These are phyloP conservation scores for Malacosoma neustria DNA, from an alignment of 2,888 invertebrate genomes.

Conservation along the genomic window DNA sequence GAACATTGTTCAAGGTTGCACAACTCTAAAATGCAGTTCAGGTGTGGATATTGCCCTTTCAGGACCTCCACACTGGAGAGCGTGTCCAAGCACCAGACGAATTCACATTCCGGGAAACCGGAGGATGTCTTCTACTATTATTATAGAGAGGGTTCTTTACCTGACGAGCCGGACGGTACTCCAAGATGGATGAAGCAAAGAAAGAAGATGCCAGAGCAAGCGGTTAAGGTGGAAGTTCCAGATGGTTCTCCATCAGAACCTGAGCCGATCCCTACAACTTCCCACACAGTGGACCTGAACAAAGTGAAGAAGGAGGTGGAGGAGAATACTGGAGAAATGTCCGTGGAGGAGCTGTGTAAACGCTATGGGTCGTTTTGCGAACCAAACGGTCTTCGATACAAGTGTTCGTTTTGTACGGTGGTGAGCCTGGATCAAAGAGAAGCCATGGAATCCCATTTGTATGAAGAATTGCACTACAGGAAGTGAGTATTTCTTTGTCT, in stretches of 20 bases:
- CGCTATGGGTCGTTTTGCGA: constrained; percentile 52
- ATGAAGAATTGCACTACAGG: constrained; percentile 78
- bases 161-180: constrained; percentile 40
- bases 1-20: constrained; percentile 77
- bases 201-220: constrained; percentile 22
- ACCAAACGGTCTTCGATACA: constrained; percentile 70
- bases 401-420: constrained; percentile 77
- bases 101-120: constrained; percentile 66
- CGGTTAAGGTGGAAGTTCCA: constrained; percentile 34
- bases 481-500: constrained; percentile 76
- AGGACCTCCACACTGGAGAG: constrained; percentile 64
- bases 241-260: constrained; percentile 8
- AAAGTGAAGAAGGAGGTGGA: constrained; percentile 47
- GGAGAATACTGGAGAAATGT: constrained; percentile 14
- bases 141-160: constrained; percentile 56
- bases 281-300: constrained; percentile 31
- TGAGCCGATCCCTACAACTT: constrained; percentile 6
- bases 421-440: constrained; percentile 72
- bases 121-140: constrained; percentile 67
- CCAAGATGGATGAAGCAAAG: constrained; percentile 50
- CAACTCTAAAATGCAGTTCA: constrained; percentile 79
- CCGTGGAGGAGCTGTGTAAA: constrained; percentile 39
- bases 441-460: constrained; percentile 80
- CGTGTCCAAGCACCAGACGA: constrained; percentile 76
- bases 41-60: constrained; percentile 81